These are phyloP conservation scores for Gonioctena quinquepunctata DNA, from an alignment of 1,140 invertebrate species.

Conservation along the genomic window DNA sequence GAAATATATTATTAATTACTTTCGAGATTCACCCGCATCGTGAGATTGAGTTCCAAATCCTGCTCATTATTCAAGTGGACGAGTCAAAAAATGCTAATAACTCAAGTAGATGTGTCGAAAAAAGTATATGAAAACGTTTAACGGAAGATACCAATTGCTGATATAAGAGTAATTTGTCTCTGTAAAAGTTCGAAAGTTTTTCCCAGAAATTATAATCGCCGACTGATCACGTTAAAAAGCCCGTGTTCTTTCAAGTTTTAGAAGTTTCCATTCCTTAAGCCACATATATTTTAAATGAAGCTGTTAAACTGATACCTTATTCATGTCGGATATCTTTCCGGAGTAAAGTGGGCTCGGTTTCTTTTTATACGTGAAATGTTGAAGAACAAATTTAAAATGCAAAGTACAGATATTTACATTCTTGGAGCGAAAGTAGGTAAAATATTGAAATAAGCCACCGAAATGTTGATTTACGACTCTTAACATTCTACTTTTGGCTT, in stretches of 20 bases:
- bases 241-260: no score
- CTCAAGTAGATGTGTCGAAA: background rate
- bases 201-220: background rate
- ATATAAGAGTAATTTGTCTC: background rate
- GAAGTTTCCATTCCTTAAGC: background rate
- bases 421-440: background rate
- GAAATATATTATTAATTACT: no score
- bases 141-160: background rate
- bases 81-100: no score
- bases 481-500: background rate
- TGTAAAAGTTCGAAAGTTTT: background rate
- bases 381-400: background rate
- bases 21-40: no score
- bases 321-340: background rate
- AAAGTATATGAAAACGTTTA: background rate
- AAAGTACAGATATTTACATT: background rate
- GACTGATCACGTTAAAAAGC: background rate
- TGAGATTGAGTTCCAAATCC: no score
- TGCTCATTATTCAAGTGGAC: no score
- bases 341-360: background rate
- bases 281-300: background rate
- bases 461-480: background rate
- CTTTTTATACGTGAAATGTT: background rate
- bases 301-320: background rate
- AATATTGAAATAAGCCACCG: background rate